Base-by-base conservation (phyloP, 2,888 invertebrate genomes). In the Petrolisthes manimaculis region DNA sequence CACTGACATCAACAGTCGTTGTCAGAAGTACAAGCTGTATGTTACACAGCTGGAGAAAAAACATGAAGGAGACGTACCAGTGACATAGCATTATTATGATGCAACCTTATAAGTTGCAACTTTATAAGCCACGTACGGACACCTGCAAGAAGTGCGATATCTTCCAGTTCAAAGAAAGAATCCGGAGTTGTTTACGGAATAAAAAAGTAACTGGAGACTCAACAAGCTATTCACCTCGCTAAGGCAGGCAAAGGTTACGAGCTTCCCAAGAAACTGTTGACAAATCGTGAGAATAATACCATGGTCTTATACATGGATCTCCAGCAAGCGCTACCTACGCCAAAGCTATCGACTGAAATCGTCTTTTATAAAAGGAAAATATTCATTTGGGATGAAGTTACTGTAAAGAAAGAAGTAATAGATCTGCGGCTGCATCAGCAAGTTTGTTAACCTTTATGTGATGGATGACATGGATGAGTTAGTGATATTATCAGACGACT, bases 401-500 rank as follows among this genome's bases (percentile, higher is more conserved):
- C 61, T 61, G 61, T 3, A 61, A 37, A 37, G 37, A 37, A 2
- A 37, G 37, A 2, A 37, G 37, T 0, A 0, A 37, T 37, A 37
- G 37, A 37, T 37, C 37, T 37, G 37, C 37, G 37, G 37, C 37
- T 37, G 37, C 37, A 37, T 37, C 37, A 37, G 37, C 37, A 37
- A 37, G 37, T 37, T 37, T n/a, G n/a, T 51, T n/a, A 51, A 77
- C 14, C 24, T 51, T 51, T 77, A 37, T n/a, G 51, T 77, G n/a
- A 5, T 51, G 24, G 14, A 9, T 14, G 77, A 77, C 9, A 51
- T 37, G 8, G n/a, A 53, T 8, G 51, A 77, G 51, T 51, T 77
- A 8, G 3, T 77, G 37, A 77, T 77, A 51, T 77, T 77, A 9
- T 51, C 77, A 6, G 77, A 77, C 51, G 51, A 77, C 77, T 77